Conservation (phyloP, 2,797 vertebrate genomes). For the Propithecus deckenii region DNA sequence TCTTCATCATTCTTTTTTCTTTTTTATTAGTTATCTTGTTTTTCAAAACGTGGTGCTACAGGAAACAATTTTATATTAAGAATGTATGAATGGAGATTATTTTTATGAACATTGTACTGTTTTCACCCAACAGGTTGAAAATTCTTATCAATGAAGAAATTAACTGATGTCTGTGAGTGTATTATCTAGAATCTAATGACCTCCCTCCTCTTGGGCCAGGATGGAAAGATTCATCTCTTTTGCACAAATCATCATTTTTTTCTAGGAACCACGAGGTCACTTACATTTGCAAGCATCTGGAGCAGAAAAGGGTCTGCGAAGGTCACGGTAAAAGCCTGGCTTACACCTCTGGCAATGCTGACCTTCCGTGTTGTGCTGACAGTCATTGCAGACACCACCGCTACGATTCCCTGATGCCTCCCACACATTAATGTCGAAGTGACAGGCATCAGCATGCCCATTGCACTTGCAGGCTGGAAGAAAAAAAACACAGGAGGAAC, state of each 20-base stretch:
- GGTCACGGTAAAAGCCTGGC: constrained; percentile 93
- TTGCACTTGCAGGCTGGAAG: constrained; percentile 95
- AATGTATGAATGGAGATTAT: neutral
- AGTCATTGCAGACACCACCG: constrained; percentile 92
- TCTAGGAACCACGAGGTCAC: constrained; percentile 16
- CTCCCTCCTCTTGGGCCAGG: neutral
- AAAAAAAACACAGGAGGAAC: constrained; percentile 56
- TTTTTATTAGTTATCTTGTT: neutral
- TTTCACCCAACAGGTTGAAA: neutral
- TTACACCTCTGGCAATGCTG: constrained; percentile 94
- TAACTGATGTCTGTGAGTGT: neutral
- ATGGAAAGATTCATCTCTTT: neutral
- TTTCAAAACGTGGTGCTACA: neutral
- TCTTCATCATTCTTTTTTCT: neutral
- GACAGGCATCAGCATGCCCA: constrained; percentile 93
- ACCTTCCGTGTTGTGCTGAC: constrained; percentile 95
- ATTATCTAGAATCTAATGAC: neutral
- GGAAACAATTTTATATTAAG: neutral
- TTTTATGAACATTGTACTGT: neutral
- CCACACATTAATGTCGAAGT: constrained; percentile 91
- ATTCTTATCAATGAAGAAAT: constrained; percentile 1
- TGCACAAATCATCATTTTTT: neutral
- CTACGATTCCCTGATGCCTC: constrained; percentile 91
- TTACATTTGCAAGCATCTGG: constrained; percentile 94
- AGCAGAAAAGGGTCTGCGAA: constrained; percentile 86